Base-by-base conservation (phyloP, 2,888 invertebrate species). In the Papilio gigon region DNA sequence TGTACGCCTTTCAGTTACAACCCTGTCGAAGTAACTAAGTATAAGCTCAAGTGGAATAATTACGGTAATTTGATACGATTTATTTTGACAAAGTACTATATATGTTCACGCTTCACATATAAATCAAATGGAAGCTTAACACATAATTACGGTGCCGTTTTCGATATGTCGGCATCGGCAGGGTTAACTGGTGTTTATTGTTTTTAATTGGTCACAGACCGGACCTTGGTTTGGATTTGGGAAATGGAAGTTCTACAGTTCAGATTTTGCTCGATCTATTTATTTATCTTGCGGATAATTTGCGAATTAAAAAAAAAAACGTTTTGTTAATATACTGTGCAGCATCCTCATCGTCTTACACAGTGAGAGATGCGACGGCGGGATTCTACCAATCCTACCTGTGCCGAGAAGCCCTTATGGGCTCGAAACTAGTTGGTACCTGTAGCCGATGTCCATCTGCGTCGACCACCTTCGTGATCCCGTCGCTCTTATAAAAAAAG, bases 151-250 rank as follows among this genome's bases (percentile, higher is more conserved):
- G 70, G 70, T 62, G 71, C 75, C 75, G 74, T 76, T 76, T 74
- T 71, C 67, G 71, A 73, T 63, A 50, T 50, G 53, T 47, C 56
- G 56, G 71, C 78, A 77, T 47, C 56, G 56, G 71, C 78, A 77
- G 77, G 78, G 78, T 77, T 75, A 79, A 75, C 79, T 65, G 70
- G 77, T 76, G 70, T 71, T 73, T 73, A 72, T 72, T 72, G 70
- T 72, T 73, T 73, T 74, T 74, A 73, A 74, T 75, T 73, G 71
- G 71, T 73, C 68, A 63, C 70, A 67, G 37, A 8, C 56, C 25
- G 20, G 50, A 56, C 67, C 66, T 61, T 67, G 66, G 63, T 61
- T 20, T 42, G 60, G 65, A 33, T 53, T 65, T 67, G 59, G 67
- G 62, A 68, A 71, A 67, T 72, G 74, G 73, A 73, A 74, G 71